Evolutionary conservation across 2,888 invertebrate species (phyloP).

Genomic region (Mimachlamys varia): DNA sequence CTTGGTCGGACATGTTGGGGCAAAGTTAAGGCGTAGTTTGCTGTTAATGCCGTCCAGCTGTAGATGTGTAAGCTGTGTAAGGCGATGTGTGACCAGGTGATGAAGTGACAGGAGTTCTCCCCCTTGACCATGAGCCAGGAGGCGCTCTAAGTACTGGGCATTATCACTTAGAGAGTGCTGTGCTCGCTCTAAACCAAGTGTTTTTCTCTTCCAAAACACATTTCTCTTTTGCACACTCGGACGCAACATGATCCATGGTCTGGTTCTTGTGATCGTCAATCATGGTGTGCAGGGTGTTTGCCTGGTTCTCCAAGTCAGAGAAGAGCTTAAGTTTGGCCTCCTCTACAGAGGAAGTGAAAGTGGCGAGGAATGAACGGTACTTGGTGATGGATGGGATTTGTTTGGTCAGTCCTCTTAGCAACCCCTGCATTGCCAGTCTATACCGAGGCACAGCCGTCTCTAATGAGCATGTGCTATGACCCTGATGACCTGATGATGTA

Average conservation of each 20-base stretch:
- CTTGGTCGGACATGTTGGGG: conserved; percentile 61
- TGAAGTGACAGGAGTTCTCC: conserved; percentile 71
- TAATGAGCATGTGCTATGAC: conserved; percentile 61
- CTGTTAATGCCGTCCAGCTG: conserved; percentile 64
- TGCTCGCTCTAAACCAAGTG: conserved; percentile 60
- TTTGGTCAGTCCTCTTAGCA: conserved; percentile 64
- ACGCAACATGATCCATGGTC: conserved; percentile 58
- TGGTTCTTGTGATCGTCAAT: conserved; percentile 66
- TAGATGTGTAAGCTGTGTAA: conserved; percentile 69
- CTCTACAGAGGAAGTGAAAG: conserved; percentile 64
- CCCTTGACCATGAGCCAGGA: conserved; percentile 67
- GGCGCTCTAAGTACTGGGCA: conserved; percentile 59
- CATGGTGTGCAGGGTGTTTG: conserved; percentile 67
- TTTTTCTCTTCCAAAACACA: conserved; percentile 57
- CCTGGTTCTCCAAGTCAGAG: conserved; percentile 64
- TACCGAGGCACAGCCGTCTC: conserved; percentile 61
- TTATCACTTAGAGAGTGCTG: conserved; percentile 62
- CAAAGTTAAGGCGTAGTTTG: conserved; percentile 66
- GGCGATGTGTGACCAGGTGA: conserved; percentile 63
- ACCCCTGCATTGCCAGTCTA: conserved; percentile 59
- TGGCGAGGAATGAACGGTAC: conserved; percentile 66
- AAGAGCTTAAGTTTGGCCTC: conserved; percentile 56
- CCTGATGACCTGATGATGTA: conserved; percentile 62
- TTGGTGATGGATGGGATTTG: conserved; percentile 66
- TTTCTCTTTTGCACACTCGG: conserved; percentile 59